Conservation (phyloP, 2,888 invertebrate genomes). For the Rhimphoctona megacephalus region DNA sequence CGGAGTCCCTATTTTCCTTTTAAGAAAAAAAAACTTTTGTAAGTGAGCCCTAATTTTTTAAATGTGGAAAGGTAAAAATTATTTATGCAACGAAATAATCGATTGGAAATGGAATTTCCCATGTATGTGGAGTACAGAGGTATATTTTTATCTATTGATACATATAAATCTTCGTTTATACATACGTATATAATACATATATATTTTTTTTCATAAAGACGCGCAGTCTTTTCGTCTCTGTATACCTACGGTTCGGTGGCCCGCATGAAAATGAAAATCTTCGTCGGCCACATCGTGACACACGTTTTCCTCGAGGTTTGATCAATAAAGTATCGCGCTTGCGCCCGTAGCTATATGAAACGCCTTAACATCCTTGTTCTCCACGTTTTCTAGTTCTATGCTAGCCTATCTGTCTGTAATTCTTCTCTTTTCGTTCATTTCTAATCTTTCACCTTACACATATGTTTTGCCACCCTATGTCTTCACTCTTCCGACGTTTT, state of each 20-base stretch:
- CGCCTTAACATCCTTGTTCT: slow-evolving; percentile 42
- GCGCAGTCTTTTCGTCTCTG: slow-evolving; percentile 32
- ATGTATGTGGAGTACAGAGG: not conserved
- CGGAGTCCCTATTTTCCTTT: too few species aligned
- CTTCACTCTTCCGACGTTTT: not conserved
- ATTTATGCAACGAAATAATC: not conserved
- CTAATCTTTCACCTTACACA: not conserved
- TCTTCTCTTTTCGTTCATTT: slow-evolving; percentile 13
- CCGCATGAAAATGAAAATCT: slow-evolving; percentile 67
- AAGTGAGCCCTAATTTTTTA: not conserved
- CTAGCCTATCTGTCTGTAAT: slow-evolving; percentile 35
- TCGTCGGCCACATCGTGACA: slow-evolving; percentile 54
- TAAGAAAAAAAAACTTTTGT: not conserved
- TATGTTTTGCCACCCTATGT: not conserved
- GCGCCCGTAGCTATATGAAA: slow-evolving; percentile 50
- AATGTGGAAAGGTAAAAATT: not conserved
- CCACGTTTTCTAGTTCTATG: slow-evolving; percentile 32
- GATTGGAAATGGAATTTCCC: not conserved
- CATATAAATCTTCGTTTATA: not conserved
- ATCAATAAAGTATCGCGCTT: slow-evolving; percentile 70
- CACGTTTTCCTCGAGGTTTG: slow-evolving; percentile 60
- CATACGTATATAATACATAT: not conserved
- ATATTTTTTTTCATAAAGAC: not conserved
- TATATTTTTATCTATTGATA: not conserved
- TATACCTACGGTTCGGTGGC: slow-evolving; percentile 60